Base-by-base conservation (phyloP, 2,113 vertebrate species). In the Ardeotis arabs region DNA sequence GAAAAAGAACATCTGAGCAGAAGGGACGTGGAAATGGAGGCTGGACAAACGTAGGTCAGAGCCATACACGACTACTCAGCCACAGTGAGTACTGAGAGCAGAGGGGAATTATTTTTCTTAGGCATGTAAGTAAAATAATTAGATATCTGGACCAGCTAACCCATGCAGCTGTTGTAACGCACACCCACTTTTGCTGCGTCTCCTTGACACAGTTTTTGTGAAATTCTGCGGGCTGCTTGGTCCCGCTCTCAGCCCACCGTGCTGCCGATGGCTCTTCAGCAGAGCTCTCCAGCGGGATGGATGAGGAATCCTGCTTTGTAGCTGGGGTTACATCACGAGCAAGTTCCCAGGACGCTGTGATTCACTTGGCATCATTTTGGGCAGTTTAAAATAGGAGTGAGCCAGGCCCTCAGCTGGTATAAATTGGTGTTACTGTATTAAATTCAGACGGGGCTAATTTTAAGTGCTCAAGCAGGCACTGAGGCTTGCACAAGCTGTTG, bases 391-490 rank as follows among this genome's bases (percentile, higher is more conserved):
- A 86, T 77, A 81, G 72, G 69, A 94, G 52, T 23, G 73, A 90
- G 88, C 82, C 85, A 78, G 76, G 76, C 92, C 79, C 64, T 95
- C 63, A 52, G 64, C 76, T 90, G 86, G 21, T 81, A 45, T 49
- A 64, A 90, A 89, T 82, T 82, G 72, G 66, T 75, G 84, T 82
- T 94, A 37, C 87, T 96, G 4, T 84, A 58, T 94, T 95, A 68
- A 84, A 82, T 92, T 93, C 88, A 84, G 73, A 84, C 1, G 23
- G 66, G 49, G 58, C 85, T 94, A 77, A 88, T 95, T 95, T 20
- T 29, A 58, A 79, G 70, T 18, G 35, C 55, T 95, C 7, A 7
- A 39, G 39, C 49, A 66, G 74, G 50, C 28, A 74, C 53, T 4
- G 49, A 78, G 52, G 33, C 39, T 92, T 95, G 76, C 64, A 31